Percentiles rank a stretch among this genome's conserved stretches.
These are phyloP conservation scores for Etheostoma cragini DNA, from an alignment of 2,113 vertebrate genomes.

Conservation along the genomic window DNA sequence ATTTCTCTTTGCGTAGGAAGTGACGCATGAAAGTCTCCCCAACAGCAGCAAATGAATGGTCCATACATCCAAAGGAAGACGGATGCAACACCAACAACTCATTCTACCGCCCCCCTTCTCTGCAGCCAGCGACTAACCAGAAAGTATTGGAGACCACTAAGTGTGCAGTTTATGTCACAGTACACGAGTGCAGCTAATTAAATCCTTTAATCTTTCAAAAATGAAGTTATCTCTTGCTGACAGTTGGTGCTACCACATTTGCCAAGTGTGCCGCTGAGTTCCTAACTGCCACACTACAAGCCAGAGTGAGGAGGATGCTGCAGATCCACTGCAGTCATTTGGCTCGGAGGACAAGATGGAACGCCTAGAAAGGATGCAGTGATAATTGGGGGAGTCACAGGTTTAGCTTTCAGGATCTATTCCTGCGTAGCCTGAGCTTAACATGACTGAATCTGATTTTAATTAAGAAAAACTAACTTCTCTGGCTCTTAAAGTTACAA, in stretches of 20 bases:
- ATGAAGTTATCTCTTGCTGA: constrained; percentile 68
- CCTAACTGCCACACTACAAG: background rate
- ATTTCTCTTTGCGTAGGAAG: constrained; percentile 7
- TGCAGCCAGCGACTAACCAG: constrained; percentile 20
- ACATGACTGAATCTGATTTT: background rate
- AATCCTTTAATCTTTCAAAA: constrained; percentile 54
- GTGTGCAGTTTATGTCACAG: constrained; percentile 50
- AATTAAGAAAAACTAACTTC: background rate
- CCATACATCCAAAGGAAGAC: constrained; percentile 37
- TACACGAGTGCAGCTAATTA: constrained; percentile 58
- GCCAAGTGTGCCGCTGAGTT: constrained; percentile 45
- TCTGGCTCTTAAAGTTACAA: background rate
- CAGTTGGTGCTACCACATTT: constrained; percentile 51
- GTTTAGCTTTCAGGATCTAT: constrained; percentile 24
- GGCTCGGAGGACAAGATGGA: constrained; percentile 8
- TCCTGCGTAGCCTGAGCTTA: constrained; percentile 1
- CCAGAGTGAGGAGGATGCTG: constrained; percentile 18
- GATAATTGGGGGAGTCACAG: constrained; percentile 30
- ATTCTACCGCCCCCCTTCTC: background rate
- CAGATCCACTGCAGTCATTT: constrained; percentile 23
- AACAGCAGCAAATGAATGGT: constrained; percentile 23
- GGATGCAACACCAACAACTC: constrained; percentile 37
- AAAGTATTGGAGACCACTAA: constrained; percentile 36
- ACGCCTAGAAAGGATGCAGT: constrained; percentile 6
- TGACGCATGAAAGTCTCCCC: constrained; percentile 36